These are phyloP conservation scores for Oceanodroma tethys DNA, from an alignment of 2,113 vertebrate genomes.

Conservation along the genomic window DNA sequence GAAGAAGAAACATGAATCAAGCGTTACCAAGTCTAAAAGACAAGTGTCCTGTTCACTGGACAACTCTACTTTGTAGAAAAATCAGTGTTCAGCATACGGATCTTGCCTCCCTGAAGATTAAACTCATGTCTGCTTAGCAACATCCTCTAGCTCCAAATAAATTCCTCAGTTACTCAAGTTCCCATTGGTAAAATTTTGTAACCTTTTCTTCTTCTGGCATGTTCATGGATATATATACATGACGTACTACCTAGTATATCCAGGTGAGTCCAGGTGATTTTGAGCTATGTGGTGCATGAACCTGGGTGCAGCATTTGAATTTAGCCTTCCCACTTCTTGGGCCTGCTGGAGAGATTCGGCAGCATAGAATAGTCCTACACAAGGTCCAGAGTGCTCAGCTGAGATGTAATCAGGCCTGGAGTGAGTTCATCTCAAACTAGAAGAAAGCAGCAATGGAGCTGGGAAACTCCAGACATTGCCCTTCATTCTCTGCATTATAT, in stretches of 20 bases:
- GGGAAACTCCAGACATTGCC: background rate
- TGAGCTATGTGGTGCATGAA: background rate
- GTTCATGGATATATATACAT: background rate
- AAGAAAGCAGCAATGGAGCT: background rate
- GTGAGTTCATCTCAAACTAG: background rate
- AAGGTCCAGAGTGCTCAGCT: background rate
- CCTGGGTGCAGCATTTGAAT: background rate
- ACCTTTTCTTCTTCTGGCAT: background rate
- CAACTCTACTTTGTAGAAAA: background rate
- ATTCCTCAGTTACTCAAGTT: background rate
- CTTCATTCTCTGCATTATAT: background rate
- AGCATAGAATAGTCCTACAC: background rate
- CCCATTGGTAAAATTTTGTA: background rate
- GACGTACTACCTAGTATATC: background rate
- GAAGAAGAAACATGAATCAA: background rate
- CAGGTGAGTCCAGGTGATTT: background rate
- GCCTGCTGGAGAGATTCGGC: background rate
- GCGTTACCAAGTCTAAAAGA: background rate
- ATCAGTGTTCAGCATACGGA: background rate
- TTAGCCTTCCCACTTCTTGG: background rate
- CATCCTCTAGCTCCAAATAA: background rate
- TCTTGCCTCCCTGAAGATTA: background rate
- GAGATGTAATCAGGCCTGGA: background rate
- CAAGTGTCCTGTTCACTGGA: background rate
- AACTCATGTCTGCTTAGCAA: background rate